A percentile compares a stretch with the other conserved stretches of the same genome.
Evolutionary conservation across 2,797 vertebrate species (phyloP).

Genomic region (Poeciliopsis gracilis): DNA sequence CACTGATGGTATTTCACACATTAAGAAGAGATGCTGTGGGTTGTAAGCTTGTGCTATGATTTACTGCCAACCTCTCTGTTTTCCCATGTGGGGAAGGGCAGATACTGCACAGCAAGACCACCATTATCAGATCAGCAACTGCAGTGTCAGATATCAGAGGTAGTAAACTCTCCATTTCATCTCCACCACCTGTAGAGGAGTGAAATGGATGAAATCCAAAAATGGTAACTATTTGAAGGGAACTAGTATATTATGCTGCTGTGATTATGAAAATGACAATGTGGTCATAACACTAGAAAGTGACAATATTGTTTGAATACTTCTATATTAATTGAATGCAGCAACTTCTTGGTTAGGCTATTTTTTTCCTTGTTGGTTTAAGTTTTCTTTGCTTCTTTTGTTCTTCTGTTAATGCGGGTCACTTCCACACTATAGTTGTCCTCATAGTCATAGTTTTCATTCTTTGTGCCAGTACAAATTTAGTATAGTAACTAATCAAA

Average conservation of each 20-base stretch:
- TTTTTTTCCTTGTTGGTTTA: slow-evolving; percentile 6
- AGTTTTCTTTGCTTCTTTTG: not conserved
- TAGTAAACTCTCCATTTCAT: slow-evolving; percentile 61
- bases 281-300: slow-evolving; percentile 16
- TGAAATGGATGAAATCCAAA: slow-evolving; percentile 48
- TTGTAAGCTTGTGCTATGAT: slow-evolving; percentile 47
- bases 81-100: slow-evolving; percentile 47
- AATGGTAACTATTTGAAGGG: slow-evolving; percentile 42
- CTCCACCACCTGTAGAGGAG: slow-evolving; percentile 57
- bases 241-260: slow-evolving; percentile 26
- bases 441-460: slow-evolving; percentile 8
- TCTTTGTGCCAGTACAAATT: not conserved
- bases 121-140: slow-evolving; percentile 72
- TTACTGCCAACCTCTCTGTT: slow-evolving; percentile 42
- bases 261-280: slow-evolving; percentile 30
- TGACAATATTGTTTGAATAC: slow-evolving; percentile 20
- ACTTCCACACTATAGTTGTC: not conserved
- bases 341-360: not conserved
- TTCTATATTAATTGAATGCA: slow-evolving; percentile 32
- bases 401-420: not conserved
- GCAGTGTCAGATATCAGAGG: slow-evolving; percentile 66
- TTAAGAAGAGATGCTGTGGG: slow-evolving; percentile 43
- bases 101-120: slow-evolving; percentile 56
- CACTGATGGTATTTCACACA: slow-evolving; percentile 49
- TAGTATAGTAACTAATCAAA: slow-evolving; percentile 12